Evolutionary conservation across 2,888 invertebrate genomes (phyloP).

Genomic region (Metalampra italica): DNA sequence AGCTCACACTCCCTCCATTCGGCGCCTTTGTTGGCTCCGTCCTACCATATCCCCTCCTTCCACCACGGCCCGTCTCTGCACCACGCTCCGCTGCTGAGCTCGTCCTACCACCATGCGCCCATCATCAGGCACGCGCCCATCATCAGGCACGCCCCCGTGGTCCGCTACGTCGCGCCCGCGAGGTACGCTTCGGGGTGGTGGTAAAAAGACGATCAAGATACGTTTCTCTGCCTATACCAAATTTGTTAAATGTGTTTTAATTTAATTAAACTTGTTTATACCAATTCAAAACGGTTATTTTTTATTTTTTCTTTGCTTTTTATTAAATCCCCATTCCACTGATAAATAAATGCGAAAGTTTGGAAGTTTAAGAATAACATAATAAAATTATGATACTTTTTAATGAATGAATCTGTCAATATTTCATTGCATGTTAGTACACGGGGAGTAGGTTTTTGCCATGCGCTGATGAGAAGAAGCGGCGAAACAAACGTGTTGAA

Average conservation of each 20-base stretch:
- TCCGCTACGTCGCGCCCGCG: conserved; percentile 10
- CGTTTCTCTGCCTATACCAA: conserved; percentile 1
- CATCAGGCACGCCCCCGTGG: conserved; percentile 8
- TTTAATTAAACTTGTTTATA: neutral
- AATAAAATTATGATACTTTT: no score
- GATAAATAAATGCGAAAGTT: no score
- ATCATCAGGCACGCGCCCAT: conserved; percentile 8
- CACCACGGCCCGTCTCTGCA: conserved; percentile 4
- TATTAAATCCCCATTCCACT: no score
- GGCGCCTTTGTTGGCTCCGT: conserved; percentile 9
- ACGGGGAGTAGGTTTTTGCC: no score
- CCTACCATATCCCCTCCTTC: neutral
- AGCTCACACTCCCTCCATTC: conserved; percentile 14
- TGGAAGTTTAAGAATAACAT: no score
- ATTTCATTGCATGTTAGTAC: no score
- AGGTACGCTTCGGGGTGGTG: conserved; percentile 27
- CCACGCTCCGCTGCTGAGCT: conserved; percentile 17
- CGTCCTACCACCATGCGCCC: conserved; percentile 9
- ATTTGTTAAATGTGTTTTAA: neutral
- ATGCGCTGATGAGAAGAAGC: no score
- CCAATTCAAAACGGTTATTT: no score
- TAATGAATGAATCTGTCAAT: no score
- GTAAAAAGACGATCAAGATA: conserved; percentile 3
- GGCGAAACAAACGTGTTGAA: no score
- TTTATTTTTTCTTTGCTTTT: no score